Base-by-base conservation (phyloP, 2,113 vertebrate species). In the Cynocephalus volans region DNA sequence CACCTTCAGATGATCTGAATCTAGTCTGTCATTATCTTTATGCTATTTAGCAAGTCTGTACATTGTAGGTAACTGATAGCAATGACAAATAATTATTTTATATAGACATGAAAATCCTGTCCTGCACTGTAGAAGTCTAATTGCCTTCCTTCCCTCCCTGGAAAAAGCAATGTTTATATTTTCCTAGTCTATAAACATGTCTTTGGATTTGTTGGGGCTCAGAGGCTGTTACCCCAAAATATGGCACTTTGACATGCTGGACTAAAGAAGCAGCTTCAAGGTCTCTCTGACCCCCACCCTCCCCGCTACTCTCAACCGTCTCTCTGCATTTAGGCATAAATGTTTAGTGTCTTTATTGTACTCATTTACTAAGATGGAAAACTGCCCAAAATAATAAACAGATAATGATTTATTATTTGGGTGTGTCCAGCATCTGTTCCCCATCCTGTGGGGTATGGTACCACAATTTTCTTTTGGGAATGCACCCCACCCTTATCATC, bases 11-110 rank as follows among this genome's bases (percentile, higher is more conserved):
- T n/a, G 58, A 56, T 24, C 26, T 65, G 65, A 75, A 75, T 48
- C 33, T 41, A 31, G n/a, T 56, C 48, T 80, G 79, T 48, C 26
- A 60, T 69, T 48, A 36, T 45, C 52, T 81, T 87, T 62, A 23
- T 70, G 45, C 36, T 70, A 21, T 70, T 91, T 93, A 91, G 76
- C 62, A 93, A 83, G 41, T 88, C 3, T 73, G 24, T 60, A n/a
- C 60, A 13, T 75, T 70, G 18, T 45, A 84, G 54, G 10, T 70
- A 33, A 86, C 45, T 58, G 23, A 97, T 23, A 41, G 14, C 21
- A 69, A 12, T 77, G 72, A 45, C 48, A 31, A 31, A 19, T 73
- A 67, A 84, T 62, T 76, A 19, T 87, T 82, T n/a, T 56, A 9
- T 28, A 28, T 56, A 69, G n/a, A 90, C 13, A 33, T 70, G n/a